phyloP scores from a whole-genome alignment of 2,888 invertebrate species.

The Punctoribates punctum region DNA sequence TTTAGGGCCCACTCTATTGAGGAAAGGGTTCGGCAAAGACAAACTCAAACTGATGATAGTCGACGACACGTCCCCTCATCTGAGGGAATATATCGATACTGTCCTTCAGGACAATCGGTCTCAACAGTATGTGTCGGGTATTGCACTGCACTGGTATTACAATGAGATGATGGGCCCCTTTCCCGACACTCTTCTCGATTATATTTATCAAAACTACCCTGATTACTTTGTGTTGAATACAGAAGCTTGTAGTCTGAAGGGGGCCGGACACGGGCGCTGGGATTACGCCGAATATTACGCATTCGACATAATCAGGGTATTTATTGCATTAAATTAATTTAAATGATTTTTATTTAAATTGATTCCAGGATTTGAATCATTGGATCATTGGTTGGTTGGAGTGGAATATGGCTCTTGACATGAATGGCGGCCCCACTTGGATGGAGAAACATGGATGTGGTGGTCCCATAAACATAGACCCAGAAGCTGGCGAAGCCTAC shows the following conservation, averaged over 20 bases:
- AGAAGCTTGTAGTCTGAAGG: conserved; percentile 68
- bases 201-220: conserved; percentile 57
- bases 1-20: conserved; percentile 69
- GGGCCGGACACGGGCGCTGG: conserved; percentile 64
- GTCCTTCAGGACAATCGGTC: conserved; percentile 51
- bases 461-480: conserved; percentile 68
- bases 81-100: background rate
- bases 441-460: conserved; percentile 71
- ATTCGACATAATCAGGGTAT: conserved; percentile 62
- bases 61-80: conserved; percentile 56
- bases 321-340: background rate
- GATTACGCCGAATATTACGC: conserved; percentile 65
- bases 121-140: conserved; percentile 62
- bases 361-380: conserved; percentile 58
- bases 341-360: background rate
- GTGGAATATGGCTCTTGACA: conserved; percentile 78
- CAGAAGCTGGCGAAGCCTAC: conserved; percentile 67
- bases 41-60: conserved; percentile 65
- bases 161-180: conserved; percentile 4
- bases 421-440: conserved; percentile 76
- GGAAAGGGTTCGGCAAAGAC: conserved; percentile 57
- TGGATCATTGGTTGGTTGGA: conserved; percentile 80
- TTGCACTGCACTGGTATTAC: conserved; percentile 77
- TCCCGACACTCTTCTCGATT: conserved; percentile 56
- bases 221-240: conserved; percentile 71